Conservation (phyloP, 2,113 vertebrate species). For the Hiodon alosoides region DNA sequence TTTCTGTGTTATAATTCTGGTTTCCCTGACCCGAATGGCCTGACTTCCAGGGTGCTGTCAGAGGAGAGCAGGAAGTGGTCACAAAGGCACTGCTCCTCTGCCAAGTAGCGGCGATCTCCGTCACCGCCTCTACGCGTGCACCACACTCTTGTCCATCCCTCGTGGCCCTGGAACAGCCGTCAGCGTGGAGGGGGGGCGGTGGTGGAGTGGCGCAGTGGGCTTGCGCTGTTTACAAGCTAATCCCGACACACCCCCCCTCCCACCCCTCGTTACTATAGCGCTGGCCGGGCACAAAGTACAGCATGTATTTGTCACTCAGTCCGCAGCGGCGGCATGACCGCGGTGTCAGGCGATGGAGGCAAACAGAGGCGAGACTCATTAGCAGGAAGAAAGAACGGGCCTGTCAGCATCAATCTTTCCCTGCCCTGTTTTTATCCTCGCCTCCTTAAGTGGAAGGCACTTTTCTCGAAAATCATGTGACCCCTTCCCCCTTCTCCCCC, state of each 20-base stretch:
- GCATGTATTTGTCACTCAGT: constrained; percentile 31
- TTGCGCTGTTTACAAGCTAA: constrained; percentile 9
- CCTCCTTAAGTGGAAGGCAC: constrained; percentile 28
- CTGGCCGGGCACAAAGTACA: constrained; percentile 9
- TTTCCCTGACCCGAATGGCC: too few species aligned
- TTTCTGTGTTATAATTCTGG: too few species aligned
- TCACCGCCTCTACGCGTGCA: too few species aligned
- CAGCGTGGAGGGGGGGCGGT: background rate
- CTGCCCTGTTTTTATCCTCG: constrained; percentile 29
- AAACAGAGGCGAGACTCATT: constrained; percentile 40
- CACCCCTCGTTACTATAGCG: constrained; percentile 43
- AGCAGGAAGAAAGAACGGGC: constrained; percentile 44
- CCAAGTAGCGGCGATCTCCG: too few species aligned
- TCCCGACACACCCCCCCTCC: too few species aligned
- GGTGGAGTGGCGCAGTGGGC: background rate
- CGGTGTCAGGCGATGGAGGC: constrained; percentile 28
- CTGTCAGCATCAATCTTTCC: constrained; percentile 54
- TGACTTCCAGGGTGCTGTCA: too few species aligned
- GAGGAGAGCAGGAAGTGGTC: too few species aligned
- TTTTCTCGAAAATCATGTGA: constrained; percentile 22
- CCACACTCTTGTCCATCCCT: too few species aligned
- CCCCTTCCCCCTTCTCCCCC: too few species aligned
- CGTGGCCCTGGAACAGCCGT: too few species aligned
- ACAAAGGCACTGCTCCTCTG: too few species aligned
- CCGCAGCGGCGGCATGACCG: constrained; percentile 27